Conservation (phyloP, 2,888 invertebrate genomes). For the Rugalucina vietnamica region DNA sequence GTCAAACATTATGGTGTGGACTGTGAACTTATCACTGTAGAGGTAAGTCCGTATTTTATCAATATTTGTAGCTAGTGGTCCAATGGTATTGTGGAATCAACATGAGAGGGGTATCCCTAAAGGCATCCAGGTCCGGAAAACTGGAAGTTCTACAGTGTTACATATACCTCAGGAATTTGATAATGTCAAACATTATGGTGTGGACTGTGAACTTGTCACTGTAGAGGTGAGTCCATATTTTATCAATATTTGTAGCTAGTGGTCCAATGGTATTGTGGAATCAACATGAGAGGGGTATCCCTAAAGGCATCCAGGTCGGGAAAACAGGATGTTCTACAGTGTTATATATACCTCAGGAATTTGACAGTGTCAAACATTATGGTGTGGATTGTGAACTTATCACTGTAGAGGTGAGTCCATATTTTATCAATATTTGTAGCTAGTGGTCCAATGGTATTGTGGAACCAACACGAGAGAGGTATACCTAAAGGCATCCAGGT, state of each 20-base stretch:
- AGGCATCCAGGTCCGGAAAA: conserved; percentile 92
- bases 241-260: conserved; percentile 84
- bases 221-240: conserved; percentile 80
- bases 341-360: conserved; percentile 90
- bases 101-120: too few relatives aligned
- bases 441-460: conserved; percentile 91
- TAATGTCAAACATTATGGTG: conserved; percentile 85
- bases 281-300: conserved; percentile 90
- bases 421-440: conserved; percentile 83
- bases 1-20: conserved; percentile 84
- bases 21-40: conserved; percentile 74
- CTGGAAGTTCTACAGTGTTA: conserved; percentile 91
- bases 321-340: conserved; percentile 91
- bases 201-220: conserved; percentile 72
- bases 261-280: conserved; percentile 94
- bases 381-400: conserved; percentile 75
- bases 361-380: conserved; percentile 87
- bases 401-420: conserved; percentile 78
- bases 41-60: too few relatives aligned
- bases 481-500: conserved; percentile 94
- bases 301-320: conserved; percentile 93
- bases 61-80: conserved; percentile 86
- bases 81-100: conserved; percentile 93
- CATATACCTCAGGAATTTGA: conserved; percentile 91
- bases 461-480: conserved; percentile 92